A percentile compares a stretch with the other conserved stretches of the same genome.
phyloP scores from a whole-genome alignment of 2,113 vertebrate genomes.

The Zosterops japonicus region DNA sequence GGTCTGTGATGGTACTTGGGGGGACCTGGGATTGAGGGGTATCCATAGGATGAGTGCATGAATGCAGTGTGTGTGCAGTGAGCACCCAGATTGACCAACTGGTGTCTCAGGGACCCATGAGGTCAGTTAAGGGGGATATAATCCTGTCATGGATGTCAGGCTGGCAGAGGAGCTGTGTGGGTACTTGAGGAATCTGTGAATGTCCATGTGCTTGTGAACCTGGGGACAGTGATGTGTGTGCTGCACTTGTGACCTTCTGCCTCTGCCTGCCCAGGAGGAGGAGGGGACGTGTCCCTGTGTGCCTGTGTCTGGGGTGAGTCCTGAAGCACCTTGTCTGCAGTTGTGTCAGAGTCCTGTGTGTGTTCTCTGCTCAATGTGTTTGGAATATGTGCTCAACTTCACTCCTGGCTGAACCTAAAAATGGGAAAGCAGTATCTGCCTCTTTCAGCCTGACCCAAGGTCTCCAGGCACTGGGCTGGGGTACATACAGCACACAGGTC shows the following conservation, averaged over 20 bases:
- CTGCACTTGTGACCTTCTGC: background rate
- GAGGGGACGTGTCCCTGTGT: accelerated
- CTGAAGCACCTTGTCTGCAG: background rate
- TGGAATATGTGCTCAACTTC: background rate
- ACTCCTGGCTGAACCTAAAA: background rate
- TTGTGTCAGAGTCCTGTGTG: background rate
- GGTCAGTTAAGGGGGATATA: accelerated
- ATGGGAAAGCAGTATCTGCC: background rate
- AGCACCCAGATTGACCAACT: background rate
- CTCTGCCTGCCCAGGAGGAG: background rate
- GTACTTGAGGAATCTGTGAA: background rate
- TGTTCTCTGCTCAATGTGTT: no score
- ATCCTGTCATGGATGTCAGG: accelerated
- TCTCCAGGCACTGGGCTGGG: background rate
- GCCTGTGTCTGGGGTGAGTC: background rate
- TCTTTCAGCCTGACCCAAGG: accelerated
- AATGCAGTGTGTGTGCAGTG: background rate
- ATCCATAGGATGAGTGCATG: accelerated
- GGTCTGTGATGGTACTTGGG: background rate
- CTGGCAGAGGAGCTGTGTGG: background rate
- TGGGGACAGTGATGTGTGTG: background rate
- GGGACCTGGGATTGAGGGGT: accelerated
- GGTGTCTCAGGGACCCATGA: accelerated
- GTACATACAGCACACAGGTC: background rate
- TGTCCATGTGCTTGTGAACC: no score